phyloP scores from a whole-genome alignment of 1,140 invertebrate genomes.

The Holcopasites calliopsidis region DNA sequence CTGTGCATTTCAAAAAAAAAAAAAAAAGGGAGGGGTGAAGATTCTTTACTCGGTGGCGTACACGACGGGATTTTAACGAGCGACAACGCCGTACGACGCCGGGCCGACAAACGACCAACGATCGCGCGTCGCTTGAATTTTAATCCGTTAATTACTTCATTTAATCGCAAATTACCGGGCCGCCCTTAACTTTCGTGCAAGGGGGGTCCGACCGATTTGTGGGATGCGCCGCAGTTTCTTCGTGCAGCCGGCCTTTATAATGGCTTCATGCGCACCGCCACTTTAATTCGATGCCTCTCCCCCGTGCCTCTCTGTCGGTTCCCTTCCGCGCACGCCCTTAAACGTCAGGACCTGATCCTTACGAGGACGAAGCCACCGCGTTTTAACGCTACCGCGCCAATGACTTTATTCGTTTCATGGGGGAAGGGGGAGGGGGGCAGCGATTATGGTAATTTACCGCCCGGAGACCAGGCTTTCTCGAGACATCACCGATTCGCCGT shows the following conservation, averaged over 20 bases:
- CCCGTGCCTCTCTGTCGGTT: not conserved
- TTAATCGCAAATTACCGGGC: constrained; percentile 66
- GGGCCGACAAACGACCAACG: constrained; percentile 55
- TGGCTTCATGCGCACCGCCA: constrained; percentile 43
- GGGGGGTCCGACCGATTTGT: constrained; percentile 42
- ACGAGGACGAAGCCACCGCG: constrained; percentile 10
- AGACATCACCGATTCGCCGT: constrained; percentile 9
- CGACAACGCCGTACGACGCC: constrained; percentile 39
- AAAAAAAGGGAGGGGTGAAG: too few species aligned
- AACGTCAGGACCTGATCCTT: constrained; percentile 42
- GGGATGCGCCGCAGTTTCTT: constrained; percentile 16
- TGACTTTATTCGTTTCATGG: constrained; percentile 42
- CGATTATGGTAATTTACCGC: constrained; percentile 35
- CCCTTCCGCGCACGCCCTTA: constrained; percentile 19
- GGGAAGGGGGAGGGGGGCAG: too few species aligned
- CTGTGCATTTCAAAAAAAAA: too few species aligned
- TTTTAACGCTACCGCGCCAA: constrained; percentile 15
- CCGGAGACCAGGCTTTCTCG: constrained; percentile 15
- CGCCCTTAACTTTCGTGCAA: constrained; percentile 54
- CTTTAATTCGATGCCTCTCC: constrained; percentile 40
- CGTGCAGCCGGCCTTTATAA: constrained; percentile 30
- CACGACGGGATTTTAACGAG: constrained; percentile 48
- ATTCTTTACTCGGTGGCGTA: constrained; percentile 14
- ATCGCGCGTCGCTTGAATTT: constrained; percentile 65
- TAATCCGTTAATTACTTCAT: constrained; percentile 71